A percentile compares a stretch with the other conserved stretches of the same genome.
Conservation (phyloP, 2,888 invertebrate genomes). For the Drosophila borborema region DNA sequence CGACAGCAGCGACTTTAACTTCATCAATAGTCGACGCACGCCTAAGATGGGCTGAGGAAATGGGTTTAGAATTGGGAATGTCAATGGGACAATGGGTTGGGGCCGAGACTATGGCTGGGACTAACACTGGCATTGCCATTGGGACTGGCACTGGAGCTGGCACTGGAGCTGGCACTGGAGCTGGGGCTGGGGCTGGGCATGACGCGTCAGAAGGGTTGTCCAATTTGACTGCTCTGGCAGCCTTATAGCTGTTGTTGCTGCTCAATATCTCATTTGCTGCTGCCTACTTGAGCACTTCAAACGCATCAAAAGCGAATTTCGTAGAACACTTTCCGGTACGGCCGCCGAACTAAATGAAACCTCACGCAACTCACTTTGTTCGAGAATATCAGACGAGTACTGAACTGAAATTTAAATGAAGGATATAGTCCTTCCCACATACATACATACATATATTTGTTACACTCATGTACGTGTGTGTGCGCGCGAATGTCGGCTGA, state of each 20-base stretch:
- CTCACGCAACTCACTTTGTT: not conserved
- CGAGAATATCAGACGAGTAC: not conserved
- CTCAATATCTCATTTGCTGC: constrained; percentile 32
- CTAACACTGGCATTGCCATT: not conserved
- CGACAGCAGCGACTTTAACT: constrained; percentile 38
- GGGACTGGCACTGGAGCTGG: not conserved
- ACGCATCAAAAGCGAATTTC: constrained; percentile 7
- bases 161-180: not conserved
- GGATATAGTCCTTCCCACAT: not conserved
- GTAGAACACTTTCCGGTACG: constrained; percentile 4
- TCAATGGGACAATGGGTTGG: not conserved
- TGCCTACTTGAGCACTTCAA: constrained; percentile 22
- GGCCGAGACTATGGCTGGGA: not conserved
- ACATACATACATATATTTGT: not conserved
- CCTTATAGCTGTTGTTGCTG: constrained; percentile 14
- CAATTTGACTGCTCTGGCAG: constrained; percentile 16
- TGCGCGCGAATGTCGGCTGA: not conserved
- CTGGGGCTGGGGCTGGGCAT: not conserved
- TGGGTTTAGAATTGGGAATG: constrained; percentile 1
- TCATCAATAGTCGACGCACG: constrained; percentile 67
- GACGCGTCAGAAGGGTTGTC: constrained; percentile 23
- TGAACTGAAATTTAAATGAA: not conserved
- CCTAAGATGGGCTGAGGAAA: constrained; percentile 10
- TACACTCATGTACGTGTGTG: not conserved
- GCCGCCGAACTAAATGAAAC: not conserved